Conservation (phyloP, 2,113 vertebrate species). For the Ceyx cyanopectus region DNA sequence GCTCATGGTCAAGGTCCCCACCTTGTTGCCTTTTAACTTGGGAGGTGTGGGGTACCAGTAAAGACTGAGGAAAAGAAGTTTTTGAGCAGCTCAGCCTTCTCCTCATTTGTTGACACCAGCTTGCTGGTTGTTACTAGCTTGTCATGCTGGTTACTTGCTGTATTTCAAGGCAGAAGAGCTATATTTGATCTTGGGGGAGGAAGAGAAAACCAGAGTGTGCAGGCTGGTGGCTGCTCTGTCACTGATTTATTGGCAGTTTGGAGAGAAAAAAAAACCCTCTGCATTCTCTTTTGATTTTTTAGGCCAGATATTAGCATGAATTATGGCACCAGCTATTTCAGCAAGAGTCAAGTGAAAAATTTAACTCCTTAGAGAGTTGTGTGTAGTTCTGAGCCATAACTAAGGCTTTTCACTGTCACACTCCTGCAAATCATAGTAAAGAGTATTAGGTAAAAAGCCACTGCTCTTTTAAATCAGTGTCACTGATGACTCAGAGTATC, state of each 20-base stretch:
- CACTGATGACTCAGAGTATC: conserved; percentile 29
- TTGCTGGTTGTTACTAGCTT: not conserved
- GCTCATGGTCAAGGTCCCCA: too few species aligned
- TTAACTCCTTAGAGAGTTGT: not conserved
- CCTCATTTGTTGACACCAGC: too few species aligned
- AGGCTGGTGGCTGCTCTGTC: not conserved
- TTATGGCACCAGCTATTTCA: not conserved
- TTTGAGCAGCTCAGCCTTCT: too few species aligned
- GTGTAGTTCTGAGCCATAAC: not conserved
- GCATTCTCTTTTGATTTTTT: not conserved
- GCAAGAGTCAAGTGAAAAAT: not conserved
- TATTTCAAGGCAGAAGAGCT: conserved; percentile 21
- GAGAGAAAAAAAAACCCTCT: not conserved
- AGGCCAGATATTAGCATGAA: not conserved
- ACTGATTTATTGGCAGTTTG: not conserved
- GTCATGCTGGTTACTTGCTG: not conserved
- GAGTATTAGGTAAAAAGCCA: conserved; percentile 8
- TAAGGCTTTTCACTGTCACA: not conserved
- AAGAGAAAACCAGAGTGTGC: not conserved
- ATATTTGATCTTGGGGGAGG: conserved; percentile 25
- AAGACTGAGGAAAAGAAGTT: too few species aligned
- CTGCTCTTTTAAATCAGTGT: conserved; percentile 41
- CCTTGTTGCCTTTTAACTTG: too few species aligned
- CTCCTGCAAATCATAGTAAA: not conserved
- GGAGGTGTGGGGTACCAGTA: too few species aligned